phyloP scores from a whole-genome alignment of 2,113 vertebrate genomes.

The Stegostoma tigrinum region DNA sequence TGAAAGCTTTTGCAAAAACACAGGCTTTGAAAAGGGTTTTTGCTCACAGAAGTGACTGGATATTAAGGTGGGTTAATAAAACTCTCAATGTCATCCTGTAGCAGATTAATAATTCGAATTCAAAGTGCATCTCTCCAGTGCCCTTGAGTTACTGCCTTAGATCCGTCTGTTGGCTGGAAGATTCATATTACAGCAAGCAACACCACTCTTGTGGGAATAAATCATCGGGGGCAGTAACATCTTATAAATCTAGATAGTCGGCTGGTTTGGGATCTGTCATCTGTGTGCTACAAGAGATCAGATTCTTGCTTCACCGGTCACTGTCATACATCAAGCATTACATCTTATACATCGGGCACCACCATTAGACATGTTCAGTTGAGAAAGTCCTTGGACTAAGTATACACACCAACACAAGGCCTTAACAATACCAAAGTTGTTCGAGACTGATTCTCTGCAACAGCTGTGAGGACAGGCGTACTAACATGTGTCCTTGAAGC shows the following conservation, averaged over 20 bases:
- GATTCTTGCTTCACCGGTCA: not conserved
- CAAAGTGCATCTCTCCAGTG: not conserved
- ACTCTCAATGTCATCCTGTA: not conserved
- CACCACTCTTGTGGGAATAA: not conserved
- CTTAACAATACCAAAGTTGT: too few species aligned
- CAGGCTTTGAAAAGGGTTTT: not conserved
- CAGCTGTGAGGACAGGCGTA: too few species aligned
- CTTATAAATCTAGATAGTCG: not conserved
- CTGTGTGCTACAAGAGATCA: not conserved
- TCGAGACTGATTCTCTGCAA: too few species aligned
- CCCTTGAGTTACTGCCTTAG: not conserved
- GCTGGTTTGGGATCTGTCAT: not conserved
- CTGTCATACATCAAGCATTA: not conserved
- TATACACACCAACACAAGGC: too few species aligned
- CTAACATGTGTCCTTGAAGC: too few species aligned
- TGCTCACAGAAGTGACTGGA: not conserved
- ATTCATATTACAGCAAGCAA: not conserved
- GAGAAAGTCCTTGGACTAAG: not conserved
- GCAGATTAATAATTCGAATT: not conserved
- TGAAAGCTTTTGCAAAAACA: not conserved
- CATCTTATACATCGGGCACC: not conserved
- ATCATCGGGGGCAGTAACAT: not conserved
- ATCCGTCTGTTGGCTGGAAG: not conserved
- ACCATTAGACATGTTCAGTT: not conserved
- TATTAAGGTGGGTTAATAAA: not conserved